These are phyloP conservation scores for Apotomis turbidana DNA, from an alignment of 2,888 invertebrate genomes.

Conservation along the genomic window DNA sequence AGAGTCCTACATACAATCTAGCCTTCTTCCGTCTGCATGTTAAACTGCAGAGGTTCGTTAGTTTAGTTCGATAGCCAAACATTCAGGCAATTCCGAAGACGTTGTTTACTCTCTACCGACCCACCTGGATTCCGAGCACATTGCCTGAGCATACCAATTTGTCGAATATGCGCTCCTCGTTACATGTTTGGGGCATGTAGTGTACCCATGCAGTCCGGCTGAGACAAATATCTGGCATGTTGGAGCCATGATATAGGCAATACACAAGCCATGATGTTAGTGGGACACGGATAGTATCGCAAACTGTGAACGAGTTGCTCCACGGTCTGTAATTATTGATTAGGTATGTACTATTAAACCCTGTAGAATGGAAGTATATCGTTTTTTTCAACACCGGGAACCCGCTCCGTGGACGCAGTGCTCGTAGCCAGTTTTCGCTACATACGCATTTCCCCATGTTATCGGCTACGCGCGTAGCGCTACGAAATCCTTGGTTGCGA, in stretches of 20 bases:
- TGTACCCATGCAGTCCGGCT: conserved; percentile 20
- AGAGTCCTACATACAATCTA: not conserved
- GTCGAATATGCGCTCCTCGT: conserved; percentile 60
- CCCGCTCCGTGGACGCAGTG: too few relatives aligned
- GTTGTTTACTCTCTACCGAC: conserved; percentile 45
- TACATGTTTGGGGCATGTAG: conserved; percentile 43
- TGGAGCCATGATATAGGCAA: not conserved
- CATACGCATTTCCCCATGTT: too few relatives aligned
- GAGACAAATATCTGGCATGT: not conserved
- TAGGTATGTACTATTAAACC: too few relatives aligned
- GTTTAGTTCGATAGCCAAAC: conserved; percentile 43
- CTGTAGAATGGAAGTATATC: too few relatives aligned
- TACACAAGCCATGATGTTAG: too few relatives aligned
- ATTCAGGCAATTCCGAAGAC: conserved; percentile 45
- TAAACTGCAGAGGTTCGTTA: conserved; percentile 35
- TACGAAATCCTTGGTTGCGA: too few relatives aligned
- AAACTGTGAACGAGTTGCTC: too few relatives aligned
- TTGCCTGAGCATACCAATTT: conserved; percentile 57
- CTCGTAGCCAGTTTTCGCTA: too few relatives aligned
- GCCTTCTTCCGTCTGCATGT: conserved; percentile 2
- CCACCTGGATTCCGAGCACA: conserved; percentile 51
- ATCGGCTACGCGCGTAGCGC: too few relatives aligned
- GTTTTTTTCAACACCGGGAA: too few relatives aligned
- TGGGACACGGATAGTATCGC: too few relatives aligned
- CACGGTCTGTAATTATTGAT: too few relatives aligned